Conservation (phyloP, 2,888 invertebrate species). For the Drosophila hamatofila region DNA sequence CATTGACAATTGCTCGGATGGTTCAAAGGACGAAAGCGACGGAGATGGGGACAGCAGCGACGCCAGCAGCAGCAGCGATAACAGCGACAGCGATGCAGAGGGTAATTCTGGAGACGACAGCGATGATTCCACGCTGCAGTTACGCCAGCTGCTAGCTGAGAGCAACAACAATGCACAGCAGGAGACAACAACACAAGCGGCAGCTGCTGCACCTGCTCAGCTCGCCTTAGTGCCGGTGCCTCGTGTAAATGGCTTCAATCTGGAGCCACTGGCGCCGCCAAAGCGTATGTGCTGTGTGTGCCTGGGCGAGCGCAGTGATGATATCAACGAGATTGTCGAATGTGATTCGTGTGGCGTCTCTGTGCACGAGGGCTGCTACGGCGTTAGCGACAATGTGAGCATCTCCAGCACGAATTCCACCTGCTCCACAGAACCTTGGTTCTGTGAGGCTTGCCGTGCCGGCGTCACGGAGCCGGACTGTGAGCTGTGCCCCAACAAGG, state of each 20-base stretch:
- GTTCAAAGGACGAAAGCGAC: constrained; percentile 87
- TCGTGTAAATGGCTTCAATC: constrained; percentile 45
- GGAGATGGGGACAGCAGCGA: constrained; percentile 85
- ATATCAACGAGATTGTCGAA: constrained; percentile 97
- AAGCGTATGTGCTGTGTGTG: constrained; percentile 96
- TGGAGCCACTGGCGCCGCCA: constrained; percentile 86
- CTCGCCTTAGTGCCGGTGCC: constrained; percentile 33
- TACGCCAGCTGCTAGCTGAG: constrained; percentile 75
- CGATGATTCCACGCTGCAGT: constrained; percentile 77
- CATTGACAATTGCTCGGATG: constrained; percentile 88
- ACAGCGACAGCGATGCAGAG: constrained; percentile 72
- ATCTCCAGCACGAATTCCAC: constrained; percentile 97
- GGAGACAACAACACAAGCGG: constrained; percentile 4
- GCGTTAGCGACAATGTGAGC: constrained; percentile 95
- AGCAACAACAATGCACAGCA: constrained; percentile 47
- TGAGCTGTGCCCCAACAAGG: constrained; percentile 97
- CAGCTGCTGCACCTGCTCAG: constrained; percentile 17
- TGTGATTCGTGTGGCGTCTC: constrained; percentile 98
- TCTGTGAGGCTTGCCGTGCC: constrained; percentile 98
- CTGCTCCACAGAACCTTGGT: constrained; percentile 99
- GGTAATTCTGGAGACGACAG: constrained; percentile 69
- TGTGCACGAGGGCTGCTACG: constrained; percentile 99
- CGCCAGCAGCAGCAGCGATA: constrained; percentile 73
- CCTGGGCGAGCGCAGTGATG: constrained; percentile 96
- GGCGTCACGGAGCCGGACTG: constrained; percentile 95